Evolutionary conservation across 2,888 invertebrate genomes (phyloP).

Genomic region (Orthosia gothica): DNA sequence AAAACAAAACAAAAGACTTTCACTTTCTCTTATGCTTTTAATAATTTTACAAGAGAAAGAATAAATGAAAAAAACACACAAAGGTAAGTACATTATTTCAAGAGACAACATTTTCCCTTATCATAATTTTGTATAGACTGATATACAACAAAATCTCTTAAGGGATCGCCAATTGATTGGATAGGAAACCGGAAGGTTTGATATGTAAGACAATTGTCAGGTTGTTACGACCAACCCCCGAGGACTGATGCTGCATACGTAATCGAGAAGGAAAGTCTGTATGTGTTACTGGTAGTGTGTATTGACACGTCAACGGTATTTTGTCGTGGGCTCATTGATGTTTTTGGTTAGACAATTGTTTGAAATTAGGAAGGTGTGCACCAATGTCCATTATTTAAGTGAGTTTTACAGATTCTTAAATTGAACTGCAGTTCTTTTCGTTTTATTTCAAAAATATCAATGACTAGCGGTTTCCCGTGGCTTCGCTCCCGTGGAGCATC

Average conservation of each 20-base stretch:
- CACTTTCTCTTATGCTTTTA: too few species aligned
- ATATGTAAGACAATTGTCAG: conserved; percentile 65
- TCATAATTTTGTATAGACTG: neutral
- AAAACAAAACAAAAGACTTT: too few species aligned
- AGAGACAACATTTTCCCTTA: neutral
- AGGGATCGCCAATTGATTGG: conserved; percentile 68
- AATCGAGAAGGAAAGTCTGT: conserved; percentile 48
- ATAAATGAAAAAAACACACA: too few species aligned
- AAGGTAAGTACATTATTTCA: neutral
- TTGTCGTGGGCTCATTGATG: neutral
- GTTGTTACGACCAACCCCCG: conserved; percentile 51
- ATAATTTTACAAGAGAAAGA: too few species aligned
- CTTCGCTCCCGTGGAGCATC: too few species aligned
- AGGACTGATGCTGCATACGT: conserved; percentile 66
- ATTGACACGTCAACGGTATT: conserved; percentile 13
- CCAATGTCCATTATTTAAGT: neutral
- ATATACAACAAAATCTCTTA: conserved; percentile 36
- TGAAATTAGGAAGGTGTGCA: too few species aligned
- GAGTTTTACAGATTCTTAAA: neutral
- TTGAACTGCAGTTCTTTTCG: too few species aligned
- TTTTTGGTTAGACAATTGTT: neutral
- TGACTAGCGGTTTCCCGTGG: too few species aligned
- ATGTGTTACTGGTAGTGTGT: conserved; percentile 18
- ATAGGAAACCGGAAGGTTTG: conserved; percentile 69
- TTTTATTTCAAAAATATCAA: too few species aligned